These are phyloP conservation scores for Polyploca ridens DNA, from an alignment of 2,888 invertebrate species.

Conservation along the genomic window DNA sequence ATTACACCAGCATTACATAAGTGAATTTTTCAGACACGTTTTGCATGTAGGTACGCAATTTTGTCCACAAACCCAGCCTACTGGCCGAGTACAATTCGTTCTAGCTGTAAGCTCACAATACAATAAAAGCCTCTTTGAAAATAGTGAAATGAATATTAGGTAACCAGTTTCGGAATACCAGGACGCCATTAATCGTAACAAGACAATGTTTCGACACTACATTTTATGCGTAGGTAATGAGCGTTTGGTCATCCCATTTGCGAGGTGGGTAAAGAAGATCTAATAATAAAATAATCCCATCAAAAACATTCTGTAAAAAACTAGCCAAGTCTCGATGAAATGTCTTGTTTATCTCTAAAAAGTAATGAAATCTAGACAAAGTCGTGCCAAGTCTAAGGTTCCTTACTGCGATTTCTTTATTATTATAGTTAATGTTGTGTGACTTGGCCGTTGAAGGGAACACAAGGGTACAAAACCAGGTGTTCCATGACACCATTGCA, in stretches of 20 bases:
- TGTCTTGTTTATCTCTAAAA: no score
- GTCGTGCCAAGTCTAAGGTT: no score
- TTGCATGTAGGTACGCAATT: constrained; percentile 4
- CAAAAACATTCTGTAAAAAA: no score
- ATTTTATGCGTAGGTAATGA: no score
- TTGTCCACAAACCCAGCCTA: constrained; percentile 1
- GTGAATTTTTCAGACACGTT: neutral
- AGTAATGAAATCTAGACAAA: no score
- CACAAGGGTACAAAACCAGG: no score
- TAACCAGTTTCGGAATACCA: constrained; percentile 10
- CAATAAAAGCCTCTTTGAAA: constrained; percentile 5
- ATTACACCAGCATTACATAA: constrained; percentile 8
- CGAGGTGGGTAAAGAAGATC: neutral
- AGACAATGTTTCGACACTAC: constrained; percentile 1
- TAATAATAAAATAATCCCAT: no score
- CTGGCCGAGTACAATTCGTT: constrained; percentile 12
- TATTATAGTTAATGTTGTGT: no score
- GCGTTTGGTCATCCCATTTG: neutral
- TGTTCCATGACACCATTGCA: no score
- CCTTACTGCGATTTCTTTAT: no score
- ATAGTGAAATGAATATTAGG: constrained; percentile 4
- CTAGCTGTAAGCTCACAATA: constrained; percentile 8
- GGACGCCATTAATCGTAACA: constrained; percentile 9
- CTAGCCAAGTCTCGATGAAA: no score
- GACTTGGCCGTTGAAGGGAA: no score